phyloP scores from a whole-genome alignment of 1,140 invertebrate genomes.

The Diploscapter pachys region DNA sequence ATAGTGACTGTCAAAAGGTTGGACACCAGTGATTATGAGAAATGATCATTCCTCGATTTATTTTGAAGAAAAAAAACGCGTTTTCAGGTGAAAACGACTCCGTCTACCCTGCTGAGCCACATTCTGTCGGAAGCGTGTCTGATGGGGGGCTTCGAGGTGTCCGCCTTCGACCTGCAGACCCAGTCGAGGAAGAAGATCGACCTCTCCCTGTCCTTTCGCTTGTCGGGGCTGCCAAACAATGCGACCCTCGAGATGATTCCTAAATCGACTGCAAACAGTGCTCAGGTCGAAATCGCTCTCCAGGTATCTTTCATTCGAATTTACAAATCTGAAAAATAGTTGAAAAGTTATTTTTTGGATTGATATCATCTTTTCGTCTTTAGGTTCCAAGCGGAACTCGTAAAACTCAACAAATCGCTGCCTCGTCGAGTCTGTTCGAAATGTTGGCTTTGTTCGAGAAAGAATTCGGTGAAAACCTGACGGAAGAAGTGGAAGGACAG shows the following conservation, averaged over 20 bases:
- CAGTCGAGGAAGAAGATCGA: conserved; percentile 21
- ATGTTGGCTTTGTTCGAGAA: conserved; percentile 10
- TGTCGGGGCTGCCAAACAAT: conserved; percentile 25
- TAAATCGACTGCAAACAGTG: neutral
- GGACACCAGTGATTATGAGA: too few species aligned
- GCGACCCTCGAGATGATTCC: conserved; percentile 20
- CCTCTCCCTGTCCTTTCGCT: conserved; percentile 18
- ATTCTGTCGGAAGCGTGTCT: conserved; percentile 17
- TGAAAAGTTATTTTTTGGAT: too few species aligned
- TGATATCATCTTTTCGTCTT: too few species aligned
- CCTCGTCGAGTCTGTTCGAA: conserved; percentile 3
- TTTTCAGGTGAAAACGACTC: too few species aligned
- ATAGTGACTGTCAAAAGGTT: too few species aligned
- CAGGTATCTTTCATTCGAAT: conserved; percentile 1
- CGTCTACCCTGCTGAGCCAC: too few species aligned
- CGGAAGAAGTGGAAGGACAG: neutral
- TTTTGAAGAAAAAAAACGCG: too few species aligned
- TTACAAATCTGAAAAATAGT: neutral
- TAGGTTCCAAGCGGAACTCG: too few species aligned
- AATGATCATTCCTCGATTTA: too few species aligned
- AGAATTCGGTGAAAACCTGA: conserved; percentile 16
- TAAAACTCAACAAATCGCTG: neutral
- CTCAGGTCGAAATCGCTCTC: conserved; percentile 1
- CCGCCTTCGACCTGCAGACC: neutral
- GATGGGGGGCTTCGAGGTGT: conserved; percentile 25